Evolutionary conservation across 2,888 invertebrate genomes (phyloP), one percentile per base, ranked within the genome.

Genomic region (Dynastes maya): DNA sequence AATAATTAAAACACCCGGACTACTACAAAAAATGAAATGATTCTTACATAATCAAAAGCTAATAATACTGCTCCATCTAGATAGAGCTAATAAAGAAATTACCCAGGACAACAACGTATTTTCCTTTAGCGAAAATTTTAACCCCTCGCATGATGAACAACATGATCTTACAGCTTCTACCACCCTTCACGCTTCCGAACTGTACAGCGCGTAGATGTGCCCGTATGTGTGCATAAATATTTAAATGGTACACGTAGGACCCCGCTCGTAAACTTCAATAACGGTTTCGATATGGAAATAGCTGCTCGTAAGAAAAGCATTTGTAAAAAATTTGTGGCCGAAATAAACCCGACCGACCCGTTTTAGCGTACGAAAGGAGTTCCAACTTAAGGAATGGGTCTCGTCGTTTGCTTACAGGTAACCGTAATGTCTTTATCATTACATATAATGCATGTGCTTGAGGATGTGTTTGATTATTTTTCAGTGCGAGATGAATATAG

Each of bases 241-340:
- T 77, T 77, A 77, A 77, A 77, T 77, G 67, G 67, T 65, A 67
- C 55, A 58, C 58, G 76, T 58, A 37, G 68, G 49, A 63, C 75
- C 67, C 45, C 40, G 76, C 51, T 68, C 76, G 68, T 77, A 77
- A 77, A 77, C 40, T 77, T 77, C 67, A 77, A 58, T 77, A 77
- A 77, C 76, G 76, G 51, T 68, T 68, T 58, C 58, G 55, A 32
- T 55, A 77, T 77, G 76, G 76, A 77, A 77, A 68, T 49, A 37
- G 53, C 58, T 67, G 22, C 51, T 74, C 74, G 49, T 63, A 63
- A 74, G 63, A 49, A 74, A 74, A 49, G 61, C 61, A 74, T 74
- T 74, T 74, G 74, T 74, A 74, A 64, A 63, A 74, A 74, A 74
- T 63, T 68, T 68, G 68, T 68, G 68, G 51, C 51, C 51, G 27